Conservation (phyloP, 2,797 vertebrate species). For the Sebastes steindachneri region DNA sequence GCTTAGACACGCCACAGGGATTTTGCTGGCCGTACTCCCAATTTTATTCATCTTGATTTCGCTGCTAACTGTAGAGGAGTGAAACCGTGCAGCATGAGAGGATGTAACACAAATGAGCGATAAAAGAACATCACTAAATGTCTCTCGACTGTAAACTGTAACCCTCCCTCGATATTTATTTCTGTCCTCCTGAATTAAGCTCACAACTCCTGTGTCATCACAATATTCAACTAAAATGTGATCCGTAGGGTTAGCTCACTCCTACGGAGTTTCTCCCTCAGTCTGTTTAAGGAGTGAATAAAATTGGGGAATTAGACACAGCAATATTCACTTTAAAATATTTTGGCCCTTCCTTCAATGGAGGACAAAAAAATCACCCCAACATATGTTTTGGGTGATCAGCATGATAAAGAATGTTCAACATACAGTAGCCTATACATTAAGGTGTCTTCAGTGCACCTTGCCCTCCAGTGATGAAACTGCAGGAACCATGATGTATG, state of each 20-base stretch:
- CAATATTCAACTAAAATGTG: conserved; percentile 1
- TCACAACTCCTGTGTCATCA: not conserved
- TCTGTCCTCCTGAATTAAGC: conserved; percentile 5
- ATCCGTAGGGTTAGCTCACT: not conserved
- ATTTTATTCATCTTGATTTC: conserved; percentile 4
- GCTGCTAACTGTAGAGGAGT: conserved; percentile 5
- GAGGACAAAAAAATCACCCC: not conserved
- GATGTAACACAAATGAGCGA: not conserved
- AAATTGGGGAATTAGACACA: not conserved
- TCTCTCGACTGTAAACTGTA: not conserved
- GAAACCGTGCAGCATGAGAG: not conserved
- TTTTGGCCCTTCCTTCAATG: not conserved
- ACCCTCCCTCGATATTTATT: not conserved
- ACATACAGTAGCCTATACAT: not conserved
- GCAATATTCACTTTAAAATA: not conserved
- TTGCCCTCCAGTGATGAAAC: not conserved
- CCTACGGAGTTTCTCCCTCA: not conserved
- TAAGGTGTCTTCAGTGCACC: not conserved
- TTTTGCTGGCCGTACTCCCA: not conserved
- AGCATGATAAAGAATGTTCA: not conserved
- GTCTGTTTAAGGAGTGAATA: not conserved
- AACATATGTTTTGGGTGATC: not conserved
- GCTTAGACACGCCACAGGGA: conserved; percentile 15
- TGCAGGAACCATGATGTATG: not conserved
- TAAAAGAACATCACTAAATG: conserved; percentile 8